phyloP scores from a whole-genome alignment of 2,113 vertebrate genomes.

The Cacatua alba region DNA sequence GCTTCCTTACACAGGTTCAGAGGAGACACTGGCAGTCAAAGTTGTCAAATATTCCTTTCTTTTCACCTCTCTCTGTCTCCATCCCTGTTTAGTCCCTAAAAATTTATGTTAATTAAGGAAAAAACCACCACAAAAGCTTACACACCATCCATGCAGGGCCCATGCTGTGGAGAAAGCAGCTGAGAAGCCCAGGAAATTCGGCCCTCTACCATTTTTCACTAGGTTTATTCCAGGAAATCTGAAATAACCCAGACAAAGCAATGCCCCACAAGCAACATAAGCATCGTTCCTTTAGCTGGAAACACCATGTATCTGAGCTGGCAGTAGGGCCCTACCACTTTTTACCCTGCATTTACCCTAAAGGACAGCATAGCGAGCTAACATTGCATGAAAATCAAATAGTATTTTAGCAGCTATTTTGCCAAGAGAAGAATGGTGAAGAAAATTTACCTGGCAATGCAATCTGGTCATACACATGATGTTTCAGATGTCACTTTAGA shows the following conservation, averaged over 20 bases:
- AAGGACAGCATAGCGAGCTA: not conserved
- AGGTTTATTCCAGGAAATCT: not conserved
- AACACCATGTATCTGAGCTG: not conserved
- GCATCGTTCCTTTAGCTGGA: not conserved
- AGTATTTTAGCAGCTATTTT: not conserved
- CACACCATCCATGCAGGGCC: not conserved
- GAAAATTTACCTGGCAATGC: conserved; percentile 32
- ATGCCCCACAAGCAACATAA: not conserved
- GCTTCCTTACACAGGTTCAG: not conserved
- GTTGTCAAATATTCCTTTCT: not conserved
- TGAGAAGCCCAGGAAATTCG: not conserved
- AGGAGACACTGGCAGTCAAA: not conserved
- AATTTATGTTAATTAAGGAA: not conserved
- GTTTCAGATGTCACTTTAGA: not conserved
- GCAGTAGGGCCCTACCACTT: not conserved
- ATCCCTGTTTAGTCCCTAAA: not conserved
- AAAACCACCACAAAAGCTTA: not conserved
- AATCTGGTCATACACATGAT: conserved; percentile 19
- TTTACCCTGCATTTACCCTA: not conserved
- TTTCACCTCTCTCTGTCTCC: not conserved
- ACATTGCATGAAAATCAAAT: not conserved
- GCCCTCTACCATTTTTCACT: not conserved
- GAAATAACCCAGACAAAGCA: not conserved
- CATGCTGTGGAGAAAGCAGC: not conserved
- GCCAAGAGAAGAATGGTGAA: not conserved